These are phyloP conservation scores for Epinephelus cyanopodus DNA, from an alignment of 2,113 vertebrate genomes.

Conservation along the genomic window DNA sequence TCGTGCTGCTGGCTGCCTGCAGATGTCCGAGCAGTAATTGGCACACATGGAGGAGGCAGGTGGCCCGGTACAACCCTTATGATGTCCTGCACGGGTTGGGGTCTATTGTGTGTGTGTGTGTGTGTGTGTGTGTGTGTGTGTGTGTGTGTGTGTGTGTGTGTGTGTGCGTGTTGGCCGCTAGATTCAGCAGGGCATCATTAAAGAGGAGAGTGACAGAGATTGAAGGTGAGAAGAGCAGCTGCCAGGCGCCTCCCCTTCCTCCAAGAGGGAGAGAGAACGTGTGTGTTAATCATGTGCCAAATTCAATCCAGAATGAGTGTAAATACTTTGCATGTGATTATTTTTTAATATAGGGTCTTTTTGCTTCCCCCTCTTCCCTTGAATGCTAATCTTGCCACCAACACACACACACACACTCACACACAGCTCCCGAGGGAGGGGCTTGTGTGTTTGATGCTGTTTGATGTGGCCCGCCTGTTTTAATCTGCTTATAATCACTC, in stretches of 20 bases:
- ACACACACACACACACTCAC: conserved; percentile 27
- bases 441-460: conserved; percentile 72
- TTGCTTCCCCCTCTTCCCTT: conserved; percentile 43
- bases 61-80: conserved; percentile 57
- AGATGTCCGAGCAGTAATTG: conserved; percentile 73
- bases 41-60: conserved; percentile 64
- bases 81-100: conserved; percentile 52
- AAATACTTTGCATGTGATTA: conserved; percentile 65
- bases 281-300: conserved; percentile 47
- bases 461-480: conserved; percentile 73
- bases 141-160: conserved; percentile 14
- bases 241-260: conserved; percentile 42
- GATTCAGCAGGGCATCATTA: conserved; percentile 71
- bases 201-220: conserved; percentile 61
- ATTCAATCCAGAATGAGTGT: conserved; percentile 45
- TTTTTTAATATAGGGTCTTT: conserved; percentile 52
- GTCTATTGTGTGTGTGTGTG: conserved; percentile 10
- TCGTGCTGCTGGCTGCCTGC: conserved; percentile 48
- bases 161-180: conserved; percentile 6
- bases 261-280: conserved; percentile 14
- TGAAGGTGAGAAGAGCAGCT: conserved; percentile 58
- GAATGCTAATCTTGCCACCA: conserved; percentile 61
- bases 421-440: conserved; percentile 43
- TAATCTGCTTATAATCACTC: conserved; percentile 78
- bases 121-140: conserved; percentile 16